Evolutionary conservation across 2,113 vertebrate species (phyloP), one percentile per base, ranked within the genome.

Genomic region (Larimichthys polyactis): DNA sequence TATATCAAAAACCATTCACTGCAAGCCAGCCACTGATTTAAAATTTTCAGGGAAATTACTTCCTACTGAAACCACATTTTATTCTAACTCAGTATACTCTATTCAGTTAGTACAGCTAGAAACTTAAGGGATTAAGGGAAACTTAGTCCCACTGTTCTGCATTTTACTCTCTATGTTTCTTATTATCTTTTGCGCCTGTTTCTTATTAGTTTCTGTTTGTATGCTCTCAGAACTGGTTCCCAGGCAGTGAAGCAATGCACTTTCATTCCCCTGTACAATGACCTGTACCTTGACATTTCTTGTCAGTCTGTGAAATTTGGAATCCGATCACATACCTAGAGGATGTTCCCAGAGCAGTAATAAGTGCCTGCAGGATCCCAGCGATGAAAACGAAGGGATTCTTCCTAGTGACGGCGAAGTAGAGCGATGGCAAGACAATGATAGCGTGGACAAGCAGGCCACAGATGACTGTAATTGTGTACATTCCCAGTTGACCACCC

Each of bases 401-500:
- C 90, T 96, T 97, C 79, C 96, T 96, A 1, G 98, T 99, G 90
- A 99, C 82, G 12, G 97, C 73, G 85, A 99, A 99, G 91, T 98
- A 99, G 79, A 99, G 96, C 20, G 96, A 94, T 0, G 98, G 98
- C 75, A 99, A 90, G 59, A 99, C 95, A 0, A 97, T 65, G 3
- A 96, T 76, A 43, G 96, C 97, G 0, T 99, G 98, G 79, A 99
- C 94, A 46, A 96, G 92, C 58, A 99, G 94, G 46, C 98, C 98
- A 20, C 96, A 91, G 1, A 98, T 97, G 79, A 99, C 98, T 0
- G 98, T 98, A 85, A 99, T 91, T 0, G 98, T 99, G 93, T 99
- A 99, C 97, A 99, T 97, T 63, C 96, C 98, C 89, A 99, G 95
- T 93, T 99, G 98, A 24, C 97, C 96, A 3, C 98, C 98, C 94